Conservation (phyloP, 2,797 vertebrate species). For the Dendrocincla fuliginosa region DNA sequence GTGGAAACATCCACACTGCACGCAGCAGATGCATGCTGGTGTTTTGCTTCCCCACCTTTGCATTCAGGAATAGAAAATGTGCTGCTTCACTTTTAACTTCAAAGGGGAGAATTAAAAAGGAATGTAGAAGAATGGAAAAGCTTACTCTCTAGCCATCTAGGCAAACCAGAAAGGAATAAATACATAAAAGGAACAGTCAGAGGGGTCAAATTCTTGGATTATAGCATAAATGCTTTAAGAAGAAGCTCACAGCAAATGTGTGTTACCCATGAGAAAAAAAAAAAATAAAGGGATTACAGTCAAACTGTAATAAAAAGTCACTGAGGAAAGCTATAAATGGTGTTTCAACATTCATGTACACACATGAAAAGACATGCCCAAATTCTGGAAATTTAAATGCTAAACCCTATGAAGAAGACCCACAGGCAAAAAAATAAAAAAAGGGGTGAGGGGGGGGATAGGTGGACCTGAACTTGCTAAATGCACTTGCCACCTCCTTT, state of each 20-base stretch:
- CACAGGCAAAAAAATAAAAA: background rate
- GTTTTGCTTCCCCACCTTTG: background rate
- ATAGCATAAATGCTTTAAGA: background rate
- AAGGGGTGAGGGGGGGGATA: rapidly evolving
- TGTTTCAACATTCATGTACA: background rate
- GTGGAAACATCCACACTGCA: background rate
- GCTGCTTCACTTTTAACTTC: background rate
- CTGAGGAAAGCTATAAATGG: background rate
- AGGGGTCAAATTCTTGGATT: constrained; percentile 1
- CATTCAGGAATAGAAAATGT: background rate
- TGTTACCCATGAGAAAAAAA: background rate
- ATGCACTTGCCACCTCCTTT: background rate
- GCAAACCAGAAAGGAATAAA: constrained; percentile 1
- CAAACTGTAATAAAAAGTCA: background rate
- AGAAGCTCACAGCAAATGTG: background rate
- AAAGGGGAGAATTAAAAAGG: background rate
- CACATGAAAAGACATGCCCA: background rate
- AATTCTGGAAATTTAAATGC: background rate
- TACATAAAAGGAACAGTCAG: background rate
- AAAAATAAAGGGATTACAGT: background rate
- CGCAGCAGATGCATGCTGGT: background rate
- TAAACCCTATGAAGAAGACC: background rate
- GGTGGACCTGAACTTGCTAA: background rate
- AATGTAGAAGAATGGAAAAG: background rate
- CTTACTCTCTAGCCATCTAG: background rate